Conservation (phyloP, 1,140 invertebrate genomes). For the Calliphora vicina region DNA sequence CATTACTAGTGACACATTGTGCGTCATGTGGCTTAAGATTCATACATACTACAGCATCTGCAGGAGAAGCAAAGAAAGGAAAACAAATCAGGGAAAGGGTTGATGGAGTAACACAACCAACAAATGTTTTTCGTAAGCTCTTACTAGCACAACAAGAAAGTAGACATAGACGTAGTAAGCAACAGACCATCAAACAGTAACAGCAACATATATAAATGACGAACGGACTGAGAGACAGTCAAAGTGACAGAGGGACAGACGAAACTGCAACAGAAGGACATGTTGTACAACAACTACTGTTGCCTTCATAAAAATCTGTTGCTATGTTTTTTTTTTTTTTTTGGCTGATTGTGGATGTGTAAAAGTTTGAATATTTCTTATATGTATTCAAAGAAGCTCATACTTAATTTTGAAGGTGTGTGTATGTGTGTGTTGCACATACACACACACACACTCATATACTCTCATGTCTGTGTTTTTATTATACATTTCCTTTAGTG, state of each 20-base stretch:
- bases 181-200: not conserved
- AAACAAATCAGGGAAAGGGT: not conserved
- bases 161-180: no score
- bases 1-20: slow-evolving; percentile 32
- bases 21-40: slow-evolving; percentile 34
- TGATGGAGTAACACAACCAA: not conserved
- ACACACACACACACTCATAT: not conserved
- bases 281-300: not conserved
- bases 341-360: no score
- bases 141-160: not conserved
- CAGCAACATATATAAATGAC: not conserved
- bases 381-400: not conserved
- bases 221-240: not conserved
- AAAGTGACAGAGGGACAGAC: not conserved
- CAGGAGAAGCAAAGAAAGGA: not conserved
- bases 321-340: not conserved
- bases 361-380: no score
- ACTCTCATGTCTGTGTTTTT: not conserved
- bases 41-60: not conserved
- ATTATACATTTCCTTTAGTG: slow-evolving; percentile 11
- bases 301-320: slow-evolving; percentile 1
- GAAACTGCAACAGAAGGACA: slow-evolving; percentile 8
- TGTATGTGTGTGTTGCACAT: not conserved
- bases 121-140: not conserved
- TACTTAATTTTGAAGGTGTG: not conserved